A percentile compares a stretch with the other conserved stretches of the same genome.
phyloP scores from a whole-genome alignment of 2,113 vertebrate genomes.

The Lagenorhynchus albirostris region DNA sequence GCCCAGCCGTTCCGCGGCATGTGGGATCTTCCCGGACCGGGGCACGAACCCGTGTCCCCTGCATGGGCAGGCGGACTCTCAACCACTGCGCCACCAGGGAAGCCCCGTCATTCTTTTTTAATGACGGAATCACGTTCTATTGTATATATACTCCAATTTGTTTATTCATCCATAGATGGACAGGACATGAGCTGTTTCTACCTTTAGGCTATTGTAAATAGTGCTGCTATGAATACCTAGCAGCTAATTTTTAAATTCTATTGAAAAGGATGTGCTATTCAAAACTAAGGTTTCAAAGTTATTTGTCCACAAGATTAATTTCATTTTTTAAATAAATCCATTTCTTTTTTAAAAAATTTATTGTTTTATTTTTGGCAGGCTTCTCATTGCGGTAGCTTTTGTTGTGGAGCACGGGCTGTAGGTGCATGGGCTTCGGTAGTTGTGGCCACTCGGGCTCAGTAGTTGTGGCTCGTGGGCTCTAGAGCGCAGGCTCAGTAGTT shows the following conservation, averaged over 20 bases:
- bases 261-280: not conserved
- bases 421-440: no score
- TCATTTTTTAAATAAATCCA: not conserved
- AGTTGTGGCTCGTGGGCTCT: no score
- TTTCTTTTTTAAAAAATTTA: not conserved
- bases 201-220: not conserved
- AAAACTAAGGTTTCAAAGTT: constrained; percentile 34
- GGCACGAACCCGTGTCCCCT: no score
- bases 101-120: not conserved
- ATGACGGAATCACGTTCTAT: not conserved
- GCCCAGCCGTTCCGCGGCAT: no score
- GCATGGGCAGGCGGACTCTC: no score
- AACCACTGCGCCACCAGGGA: no score
- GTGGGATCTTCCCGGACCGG: no score
- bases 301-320: not conserved
- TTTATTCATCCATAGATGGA: constrained; percentile 20
- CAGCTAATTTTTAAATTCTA: constrained; percentile 21
- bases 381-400: no score
- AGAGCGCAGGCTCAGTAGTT: no score
- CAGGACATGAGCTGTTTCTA: not conserved
- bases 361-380: not conserved
- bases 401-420: no score
- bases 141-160: not conserved
- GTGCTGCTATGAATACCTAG: not conserved
- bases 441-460: no score